These are phyloP conservation scores for Bursaphelenchus okinawaensis DNA, from an alignment of 2,888 invertebrate genomes.

Conservation along the genomic window DNA sequence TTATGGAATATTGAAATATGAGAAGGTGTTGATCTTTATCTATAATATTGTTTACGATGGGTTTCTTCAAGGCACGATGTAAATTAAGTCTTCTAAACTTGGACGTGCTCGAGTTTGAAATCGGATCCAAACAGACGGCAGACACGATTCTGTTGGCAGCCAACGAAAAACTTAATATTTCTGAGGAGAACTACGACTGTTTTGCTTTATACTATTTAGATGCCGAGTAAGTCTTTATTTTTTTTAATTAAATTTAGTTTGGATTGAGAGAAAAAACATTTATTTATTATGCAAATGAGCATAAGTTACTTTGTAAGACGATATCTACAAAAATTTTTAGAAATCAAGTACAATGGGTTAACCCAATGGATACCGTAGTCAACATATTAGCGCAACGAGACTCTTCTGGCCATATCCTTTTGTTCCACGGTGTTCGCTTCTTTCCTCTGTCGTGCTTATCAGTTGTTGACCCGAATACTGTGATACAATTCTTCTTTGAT, in stretches of 20 bases:
- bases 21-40: background rate
- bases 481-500: slow-evolving; percentile 13
- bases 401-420: background rate
- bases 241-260: too few relatives aligned
- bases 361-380: background rate
- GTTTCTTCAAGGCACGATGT: background rate
- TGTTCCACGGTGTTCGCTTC: slow-evolving; percentile 1
- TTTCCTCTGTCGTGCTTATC: slow-evolving; percentile 1
- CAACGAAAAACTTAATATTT: background rate
- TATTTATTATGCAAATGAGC: background rate
- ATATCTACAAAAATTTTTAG: too few relatives aligned
- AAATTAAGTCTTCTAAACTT: background rate
- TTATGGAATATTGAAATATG: too few relatives aligned
- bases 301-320: too few relatives aligned
- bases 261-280: background rate
- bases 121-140: background rate
- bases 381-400: background rate
- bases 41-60: too few relatives aligned
- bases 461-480: slow-evolving; percentile 9
- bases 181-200: background rate
- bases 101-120: background rate
- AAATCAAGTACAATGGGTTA: background rate
- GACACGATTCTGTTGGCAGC: background rate
- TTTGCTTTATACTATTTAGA: background rate
- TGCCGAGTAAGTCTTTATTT: background rate